These are phyloP conservation scores for Elymnias hypermnestra DNA, from an alignment of 1,140 invertebrate species.

Conservation along the genomic window DNA sequence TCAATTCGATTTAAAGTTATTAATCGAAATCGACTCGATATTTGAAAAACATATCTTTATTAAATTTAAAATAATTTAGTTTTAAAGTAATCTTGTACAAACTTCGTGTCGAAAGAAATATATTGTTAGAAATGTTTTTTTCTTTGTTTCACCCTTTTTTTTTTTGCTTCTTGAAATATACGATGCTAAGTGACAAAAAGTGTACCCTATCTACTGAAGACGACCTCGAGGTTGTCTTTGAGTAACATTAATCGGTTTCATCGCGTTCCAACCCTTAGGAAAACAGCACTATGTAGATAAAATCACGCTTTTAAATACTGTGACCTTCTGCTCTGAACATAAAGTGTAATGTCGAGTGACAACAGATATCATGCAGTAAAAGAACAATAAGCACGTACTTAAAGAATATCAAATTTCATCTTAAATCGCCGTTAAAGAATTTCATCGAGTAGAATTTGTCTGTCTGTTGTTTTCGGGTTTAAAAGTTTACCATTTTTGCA, in stretches of 20 bases:
- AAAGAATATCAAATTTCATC: background rate
- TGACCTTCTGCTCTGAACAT: background rate
- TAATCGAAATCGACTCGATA: too few species aligned
- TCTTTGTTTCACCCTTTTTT: slow-evolving; percentile 23
- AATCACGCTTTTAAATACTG: background rate
- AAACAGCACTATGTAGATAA: background rate
- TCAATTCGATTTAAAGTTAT: too few species aligned
- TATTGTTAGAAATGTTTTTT: too few species aligned
- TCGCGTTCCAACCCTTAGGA: slow-evolving; percentile 8
- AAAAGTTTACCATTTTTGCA: too few species aligned
- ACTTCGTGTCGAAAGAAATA: too few species aligned
- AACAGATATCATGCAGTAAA: background rate
- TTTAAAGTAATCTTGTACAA: too few species aligned
- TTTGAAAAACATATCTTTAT: too few species aligned
- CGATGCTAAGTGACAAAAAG: slow-evolving; percentile 66
- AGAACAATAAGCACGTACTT: slow-evolving; percentile 1
- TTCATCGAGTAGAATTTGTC: too few species aligned
- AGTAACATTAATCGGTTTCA: slow-evolving; percentile 72
- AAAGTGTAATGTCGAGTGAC: background rate
- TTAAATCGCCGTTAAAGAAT: too few species aligned
- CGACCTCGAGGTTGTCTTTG: slow-evolving; percentile 56
- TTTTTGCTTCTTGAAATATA: slow-evolving; percentile 48
- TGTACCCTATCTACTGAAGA: slow-evolving; percentile 54
- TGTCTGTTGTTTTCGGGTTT: too few species aligned
- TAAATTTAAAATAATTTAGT: too few species aligned